Conservation (phyloP, 2,797 vertebrate species). For the Podargus strigoides region DNA sequence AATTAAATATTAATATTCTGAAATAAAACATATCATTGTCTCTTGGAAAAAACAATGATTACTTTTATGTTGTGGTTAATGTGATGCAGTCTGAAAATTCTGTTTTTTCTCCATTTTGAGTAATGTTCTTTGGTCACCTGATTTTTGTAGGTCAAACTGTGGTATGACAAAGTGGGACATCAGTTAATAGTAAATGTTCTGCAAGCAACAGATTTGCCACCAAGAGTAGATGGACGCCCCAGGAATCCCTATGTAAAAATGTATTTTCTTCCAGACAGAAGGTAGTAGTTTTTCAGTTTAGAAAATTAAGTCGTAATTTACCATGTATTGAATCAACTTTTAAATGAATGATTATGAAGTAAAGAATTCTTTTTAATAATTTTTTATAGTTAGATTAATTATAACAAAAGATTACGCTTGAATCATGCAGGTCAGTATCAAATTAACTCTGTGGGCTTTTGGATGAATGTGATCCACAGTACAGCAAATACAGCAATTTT, state of each 20-base stretch:
- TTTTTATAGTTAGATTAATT: neutral
- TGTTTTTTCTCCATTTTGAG: neutral
- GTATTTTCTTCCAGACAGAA: slow-evolving; percentile 98
- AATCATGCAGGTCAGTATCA: neutral
- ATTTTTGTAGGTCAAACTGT: slow-evolving; percentile 87
- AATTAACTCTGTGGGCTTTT: neutral
- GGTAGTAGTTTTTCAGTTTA: slow-evolving; percentile 71
- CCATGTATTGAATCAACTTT: neutral
- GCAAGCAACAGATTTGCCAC: slow-evolving; percentile 93
- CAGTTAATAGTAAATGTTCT: slow-evolving; percentile 98
- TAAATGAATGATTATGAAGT: neutral
- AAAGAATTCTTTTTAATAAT: neutral
- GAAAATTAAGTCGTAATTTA: neutral
- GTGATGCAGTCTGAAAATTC: neutral
- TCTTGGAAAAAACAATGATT: neutral
- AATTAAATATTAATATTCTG: neutral
- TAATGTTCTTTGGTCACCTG: slow-evolving; percentile 5
- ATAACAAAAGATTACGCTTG: neutral
- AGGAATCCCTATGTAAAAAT: slow-evolving; percentile 98
- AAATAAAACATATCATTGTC: neutral
- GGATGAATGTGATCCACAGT: neutral
- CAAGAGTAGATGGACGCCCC: slow-evolving; percentile 88
- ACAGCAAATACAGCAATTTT: neutral
- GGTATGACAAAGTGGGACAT: slow-evolving; percentile 98
- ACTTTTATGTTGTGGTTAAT: neutral